Evolutionary conservation across 2,888 invertebrate genomes (phyloP).

Genomic region (Stramonita haemastoma): DNA sequence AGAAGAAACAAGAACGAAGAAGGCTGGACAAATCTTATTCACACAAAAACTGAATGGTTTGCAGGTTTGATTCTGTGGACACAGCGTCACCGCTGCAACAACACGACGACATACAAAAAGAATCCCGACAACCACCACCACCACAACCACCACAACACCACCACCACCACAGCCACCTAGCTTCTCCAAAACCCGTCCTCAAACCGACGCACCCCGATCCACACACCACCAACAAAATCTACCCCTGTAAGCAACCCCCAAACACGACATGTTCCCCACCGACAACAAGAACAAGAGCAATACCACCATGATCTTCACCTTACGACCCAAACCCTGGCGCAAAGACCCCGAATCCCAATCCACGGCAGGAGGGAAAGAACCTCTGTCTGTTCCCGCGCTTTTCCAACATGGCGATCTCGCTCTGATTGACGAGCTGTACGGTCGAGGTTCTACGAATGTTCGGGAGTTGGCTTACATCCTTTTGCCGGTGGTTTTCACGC

Average conservation of each 20-base stretch:
- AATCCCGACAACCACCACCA: neutral
- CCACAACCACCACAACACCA: neutral
- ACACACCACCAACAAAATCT: neutral
- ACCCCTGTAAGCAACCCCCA: neutral
- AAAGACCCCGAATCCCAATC: neutral
- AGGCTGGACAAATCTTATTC: neutral
- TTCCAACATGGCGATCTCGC: neutral
- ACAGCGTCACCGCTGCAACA: neutral
- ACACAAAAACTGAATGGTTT: neutral
- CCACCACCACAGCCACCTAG: neutral
- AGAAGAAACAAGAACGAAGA: too few relatives aligned
- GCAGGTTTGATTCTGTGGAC: neutral
- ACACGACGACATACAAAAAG: neutral
- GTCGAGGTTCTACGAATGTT: constrained; percentile 34
- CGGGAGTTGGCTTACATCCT: constrained; percentile 53
- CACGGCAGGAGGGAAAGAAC: neutral
- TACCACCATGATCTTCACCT: neutral
- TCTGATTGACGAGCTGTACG: neutral
- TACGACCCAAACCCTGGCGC: neutral
- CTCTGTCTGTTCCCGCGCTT: neutral
- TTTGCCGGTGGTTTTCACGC: constrained; percentile 55
- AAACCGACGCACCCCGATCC: too few relatives aligned
- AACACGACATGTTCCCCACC: neutral
- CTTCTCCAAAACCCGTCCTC: too few relatives aligned
- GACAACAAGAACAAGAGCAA: neutral